Base-by-base conservation (phyloP, 2,797 vertebrate genomes). In the Danio choprae region DNA sequence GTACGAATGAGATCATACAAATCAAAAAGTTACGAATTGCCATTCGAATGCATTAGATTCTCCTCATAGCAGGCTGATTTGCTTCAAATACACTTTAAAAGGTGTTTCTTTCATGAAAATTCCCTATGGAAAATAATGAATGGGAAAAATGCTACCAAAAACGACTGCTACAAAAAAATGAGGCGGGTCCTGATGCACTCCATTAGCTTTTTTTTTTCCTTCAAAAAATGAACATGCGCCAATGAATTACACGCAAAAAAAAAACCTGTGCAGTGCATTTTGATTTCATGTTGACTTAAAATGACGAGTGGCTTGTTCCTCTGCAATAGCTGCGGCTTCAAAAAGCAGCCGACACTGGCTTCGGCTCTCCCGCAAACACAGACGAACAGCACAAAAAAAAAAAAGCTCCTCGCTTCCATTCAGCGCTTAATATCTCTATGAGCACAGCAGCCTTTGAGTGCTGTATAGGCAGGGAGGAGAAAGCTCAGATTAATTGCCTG, bases 401-500 rank as follows among this genome's bases (percentile, higher is more conserved):
- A 51, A 46, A 62, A 64, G 71, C 41, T 16, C 29, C 38, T 44
- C 16, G 20, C 64, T 16, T 67, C 71, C 20, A 72, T 76, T 69
- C 72, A 62, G 15, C 13, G 22, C 4, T 44, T 77, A 80, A 73
- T 82, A 82, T 76, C 63, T 77, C 55, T 74, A 75, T 68, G 62
- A 74, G 65, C 48, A 38, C 62, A 80, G 59, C 43, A 29, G 73
- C 77, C 20, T 69, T 38, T 51, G 18, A 74, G 51, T 5, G 65
- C 50, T 55, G 44, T 58, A 59, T 12, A 65, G 73, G 46, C 64
- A 22, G 51, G 86, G 89, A 84, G 72, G 64, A 83, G 87, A 86
- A 87, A 20, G 80, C 87, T 86, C 87, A 89, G 91, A 93, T 90
- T 89, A 92, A 93, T 89, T 90, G 86, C 88, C 90, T 86, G 46